Evolutionary conservation across 2,888 invertebrate species (phyloP), one percentile per base, ranked within the genome.

Genomic region (Hypena proboscidalis): DNA sequence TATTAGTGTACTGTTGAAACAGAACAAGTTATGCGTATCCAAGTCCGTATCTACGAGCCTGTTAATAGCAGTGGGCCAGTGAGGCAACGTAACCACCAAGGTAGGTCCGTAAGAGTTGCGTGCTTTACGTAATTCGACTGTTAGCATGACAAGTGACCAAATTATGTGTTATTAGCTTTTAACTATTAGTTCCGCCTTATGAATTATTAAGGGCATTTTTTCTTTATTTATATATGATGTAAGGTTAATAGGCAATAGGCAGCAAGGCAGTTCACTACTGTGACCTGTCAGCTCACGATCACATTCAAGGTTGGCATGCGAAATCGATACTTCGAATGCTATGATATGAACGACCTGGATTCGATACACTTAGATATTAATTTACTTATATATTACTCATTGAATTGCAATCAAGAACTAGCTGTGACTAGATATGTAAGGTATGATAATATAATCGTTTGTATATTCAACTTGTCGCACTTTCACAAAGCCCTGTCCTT

Each of bases 131-230:
- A 84, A 88, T 76, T 65, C 48, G 58, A 52, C 62, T 52, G 74
- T 77, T 79, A 75, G 80, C 79, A 81, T 74, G 83, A 83, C 80
- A 82, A 78, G 70, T 50, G 44, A 58, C 69, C 69, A 71, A 80
- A 78, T 70, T 74, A 70, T 77, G 57, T 67, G 64, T 61, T 69
- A 59, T 66, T 65, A 58, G 33, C 9, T 13, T 62, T 62, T 29
- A 48, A 74, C 77, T 80, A 83, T 85, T 80, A 77, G 86, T 88
- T 86, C 80, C 83, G 85, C 80, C 67, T 82, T 78, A 67, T 69
- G 74, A 78, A 76, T 75, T 78, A 85, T 82, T 77, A 82, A 84
- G 87, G 83, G 82, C 85, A 62, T 57, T 70, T 71, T 62, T 66
- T 34, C 62, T 57, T 70, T 71, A 61, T 66, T 34, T 54, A 5